phyloP scores from a whole-genome alignment of 2,888 invertebrate species.

The Eupelmus urozonus region DNA sequence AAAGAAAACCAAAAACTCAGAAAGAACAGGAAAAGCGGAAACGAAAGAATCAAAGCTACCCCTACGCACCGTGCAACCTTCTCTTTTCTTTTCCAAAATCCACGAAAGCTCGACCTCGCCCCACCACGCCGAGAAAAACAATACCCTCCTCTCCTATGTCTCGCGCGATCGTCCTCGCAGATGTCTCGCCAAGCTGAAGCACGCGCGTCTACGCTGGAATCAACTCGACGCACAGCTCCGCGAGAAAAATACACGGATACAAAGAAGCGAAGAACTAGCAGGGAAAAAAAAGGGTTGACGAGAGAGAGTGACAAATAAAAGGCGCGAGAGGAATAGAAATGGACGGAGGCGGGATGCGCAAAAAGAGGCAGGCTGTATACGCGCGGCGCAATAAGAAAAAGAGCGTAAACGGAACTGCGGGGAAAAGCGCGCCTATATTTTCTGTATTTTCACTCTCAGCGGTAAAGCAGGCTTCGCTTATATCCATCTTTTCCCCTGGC shows the following conservation, averaged over 20 bases:
- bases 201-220: constrained; percentile 9
- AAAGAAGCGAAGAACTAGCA: neutral
- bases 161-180: neutral
- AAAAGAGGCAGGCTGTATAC: neutral
- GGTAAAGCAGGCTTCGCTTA: neutral
- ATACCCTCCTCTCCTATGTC: constrained; percentile 3
- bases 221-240: neutral
- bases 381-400: constrained; percentile 23
- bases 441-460: constrained; percentile 28
- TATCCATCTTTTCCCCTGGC: too few species aligned
- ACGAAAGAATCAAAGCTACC: neutral
- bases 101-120: neutral
- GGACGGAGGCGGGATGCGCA: neutral
- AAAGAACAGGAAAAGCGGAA: neutral
- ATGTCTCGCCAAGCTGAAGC: neutral
- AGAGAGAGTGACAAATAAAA: neutral
- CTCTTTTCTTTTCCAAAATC: constrained; percentile 1
- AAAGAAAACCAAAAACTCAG: neutral
- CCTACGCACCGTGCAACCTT: too few species aligned
- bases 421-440: constrained; percentile 20
- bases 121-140: constrained; percentile 9
- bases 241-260: neutral
- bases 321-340: constrained; percentile 12
- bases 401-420: neutral
- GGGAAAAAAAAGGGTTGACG: neutral